Percentiles rank a stretch among this genome's conserved stretches.
Evolutionary conservation across 2,888 invertebrate genomes (phyloP).

Genomic region (Hypomecis atomaria): DNA sequence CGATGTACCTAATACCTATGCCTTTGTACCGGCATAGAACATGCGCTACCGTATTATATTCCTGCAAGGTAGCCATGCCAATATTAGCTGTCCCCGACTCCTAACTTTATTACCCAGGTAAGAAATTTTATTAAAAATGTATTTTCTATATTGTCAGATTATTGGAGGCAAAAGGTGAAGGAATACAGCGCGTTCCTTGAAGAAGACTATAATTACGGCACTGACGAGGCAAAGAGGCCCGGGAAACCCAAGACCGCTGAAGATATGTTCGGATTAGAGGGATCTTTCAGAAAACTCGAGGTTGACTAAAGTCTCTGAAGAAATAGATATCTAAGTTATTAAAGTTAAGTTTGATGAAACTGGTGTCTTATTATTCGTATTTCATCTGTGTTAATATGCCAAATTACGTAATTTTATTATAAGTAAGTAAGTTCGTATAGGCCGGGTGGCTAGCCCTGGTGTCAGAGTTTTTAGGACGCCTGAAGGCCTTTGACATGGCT

Average conservation of each 20-base stretch:
- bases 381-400: background rate
- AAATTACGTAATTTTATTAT: too few relatives aligned
- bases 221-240: slow-evolving; percentile 82
- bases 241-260: slow-evolving; percentile 83
- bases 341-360: background rate
- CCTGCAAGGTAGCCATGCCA: too few relatives aligned
- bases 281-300: slow-evolving; percentile 81
- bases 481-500: too few relatives aligned
- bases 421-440: too few relatives aligned
- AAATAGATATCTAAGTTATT: background rate
- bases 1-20: too few relatives aligned
- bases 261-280: slow-evolving; percentile 83
- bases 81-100: too few relatives aligned
- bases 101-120: too few relatives aligned
- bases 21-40: too few relatives aligned
- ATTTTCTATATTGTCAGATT: slow-evolving; percentile 48
- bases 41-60: too few relatives aligned
- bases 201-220: slow-evolving; percentile 77
- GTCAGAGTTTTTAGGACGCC: too few relatives aligned
- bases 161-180: slow-evolving; percentile 75
- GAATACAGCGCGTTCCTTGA: slow-evolving; percentile 79
- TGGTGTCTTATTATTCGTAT: background rate
- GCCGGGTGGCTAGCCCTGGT: too few relatives aligned
- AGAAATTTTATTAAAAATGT: background rate
- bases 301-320: slow-evolving; percentile 56